phyloP scores from a whole-genome alignment of 1,140 invertebrate genomes.

The Sycophila sp. region DNA sequence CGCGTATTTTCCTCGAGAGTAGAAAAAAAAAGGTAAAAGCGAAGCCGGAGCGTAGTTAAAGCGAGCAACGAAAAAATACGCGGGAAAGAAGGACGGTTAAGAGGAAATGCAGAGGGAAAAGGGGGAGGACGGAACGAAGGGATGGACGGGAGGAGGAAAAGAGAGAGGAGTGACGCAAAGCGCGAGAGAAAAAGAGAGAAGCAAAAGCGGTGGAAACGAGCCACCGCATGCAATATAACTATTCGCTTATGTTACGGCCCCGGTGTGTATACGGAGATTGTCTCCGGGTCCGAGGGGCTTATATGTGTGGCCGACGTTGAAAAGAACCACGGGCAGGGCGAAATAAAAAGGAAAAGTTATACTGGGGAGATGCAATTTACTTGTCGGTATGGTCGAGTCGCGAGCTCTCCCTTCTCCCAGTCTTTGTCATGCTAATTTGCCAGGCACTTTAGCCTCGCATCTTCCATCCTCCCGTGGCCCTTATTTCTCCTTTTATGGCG shows the following conservation, averaged over 20 bases:
- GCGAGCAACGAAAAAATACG: no score
- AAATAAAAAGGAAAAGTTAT: slow-evolving; percentile 10
- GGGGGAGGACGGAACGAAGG: neutral
- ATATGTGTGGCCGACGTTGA: neutral
- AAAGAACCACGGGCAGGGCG: neutral
- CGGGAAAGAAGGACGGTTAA: neutral
- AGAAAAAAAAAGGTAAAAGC: neutral
- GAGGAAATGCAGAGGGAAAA: no score
- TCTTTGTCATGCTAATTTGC: slow-evolving; percentile 41
- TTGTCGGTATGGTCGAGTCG: neutral
- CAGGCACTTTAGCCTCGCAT: slow-evolving; percentile 6
- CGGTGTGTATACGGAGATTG: neutral
- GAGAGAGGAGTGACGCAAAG: neutral
- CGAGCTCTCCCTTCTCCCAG: neutral
- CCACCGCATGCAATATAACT: neutral
- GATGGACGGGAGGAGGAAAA: neutral
- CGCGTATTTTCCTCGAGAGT: neutral
- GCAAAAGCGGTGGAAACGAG: neutral
- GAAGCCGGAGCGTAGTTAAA: no score
- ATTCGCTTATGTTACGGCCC: slow-evolving; percentile 19
- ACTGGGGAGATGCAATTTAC: slow-evolving; percentile 33
- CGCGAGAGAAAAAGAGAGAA: neutral
- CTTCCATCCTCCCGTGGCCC: neutral
- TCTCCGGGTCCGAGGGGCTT: no score
- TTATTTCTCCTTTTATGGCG: neutral